These are phyloP conservation scores for Paracanthobrama guichenoti DNA, from an alignment of 2,113 vertebrate species.

Conservation along the genomic window DNA sequence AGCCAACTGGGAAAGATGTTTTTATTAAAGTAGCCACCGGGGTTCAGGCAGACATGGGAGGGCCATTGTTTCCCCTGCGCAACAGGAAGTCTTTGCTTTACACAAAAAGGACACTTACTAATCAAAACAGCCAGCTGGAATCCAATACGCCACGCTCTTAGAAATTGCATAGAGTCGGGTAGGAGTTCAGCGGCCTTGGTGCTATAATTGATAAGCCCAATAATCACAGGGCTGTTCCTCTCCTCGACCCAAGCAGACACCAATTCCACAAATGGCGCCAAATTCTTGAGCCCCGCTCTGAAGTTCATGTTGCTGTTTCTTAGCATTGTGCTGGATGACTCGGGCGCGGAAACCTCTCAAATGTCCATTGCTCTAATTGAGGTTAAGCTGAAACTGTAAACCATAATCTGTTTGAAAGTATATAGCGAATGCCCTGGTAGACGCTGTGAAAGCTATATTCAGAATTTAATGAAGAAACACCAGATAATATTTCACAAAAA, in stretches of 20 bases:
- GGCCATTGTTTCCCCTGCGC: slow-evolving; percentile 20
- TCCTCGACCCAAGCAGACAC: slow-evolving; percentile 42
- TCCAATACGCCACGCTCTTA: slow-evolving; percentile 17
- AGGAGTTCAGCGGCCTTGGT: slow-evolving; percentile 24
- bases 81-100: slow-evolving; percentile 46
- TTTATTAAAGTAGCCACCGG: slow-evolving; percentile 47
- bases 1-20: slow-evolving; percentile 36
- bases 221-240: slow-evolving; percentile 44
- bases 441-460: slow-evolving; percentile 38
- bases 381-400: slow-evolving; percentile 64
- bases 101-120: slow-evolving; percentile 56
- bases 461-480: slow-evolving; percentile 54
- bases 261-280: slow-evolving; percentile 58
- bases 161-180: neutral
- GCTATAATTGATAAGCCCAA: slow-evolving; percentile 52
- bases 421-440: slow-evolving; percentile 11
- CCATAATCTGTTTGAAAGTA: slow-evolving; percentile 61
- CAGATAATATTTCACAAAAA: slow-evolving; percentile 52
- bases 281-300: slow-evolving; percentile 62
- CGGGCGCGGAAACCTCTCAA: slow-evolving; percentile 56
- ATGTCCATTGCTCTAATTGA: slow-evolving; percentile 60
- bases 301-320: slow-evolving; percentile 57
- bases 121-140: slow-evolving; percentile 41
- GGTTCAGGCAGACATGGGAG: slow-evolving; percentile 45
- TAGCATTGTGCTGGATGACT: slow-evolving; percentile 42